Evolutionary conservation across 2,113 vertebrate genomes (phyloP), one percentile per base, ranked within the genome.

Genomic region (Propithecus coquereli): DNA sequence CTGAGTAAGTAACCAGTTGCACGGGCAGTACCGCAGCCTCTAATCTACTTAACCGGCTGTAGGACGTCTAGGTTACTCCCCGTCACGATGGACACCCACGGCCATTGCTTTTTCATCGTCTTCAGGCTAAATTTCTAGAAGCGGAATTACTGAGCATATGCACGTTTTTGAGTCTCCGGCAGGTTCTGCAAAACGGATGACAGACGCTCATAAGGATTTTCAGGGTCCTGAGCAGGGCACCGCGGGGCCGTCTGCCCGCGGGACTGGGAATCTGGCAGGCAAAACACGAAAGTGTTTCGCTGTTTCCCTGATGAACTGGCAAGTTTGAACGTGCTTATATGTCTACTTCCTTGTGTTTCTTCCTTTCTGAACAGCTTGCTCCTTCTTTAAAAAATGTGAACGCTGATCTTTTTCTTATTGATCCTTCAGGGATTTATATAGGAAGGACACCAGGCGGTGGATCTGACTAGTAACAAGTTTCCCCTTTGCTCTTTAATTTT

Each of bases 401-500:
- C 2, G 43, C 70, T 89, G 86, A 65, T 68, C 43, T 95, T 84
- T 96, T 65, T 37, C 77, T 86, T 91, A 91, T 81, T 89, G 93
- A 88, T 93, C 82, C 79, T 59, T 82, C 59, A 12, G 66, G 94
- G 77, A 65, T 95, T 97, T 94, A 73, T 73, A 71, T 14, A 45
- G 32, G 94, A 91, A 88, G 47, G 61, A 77, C 13, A 65, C 71
- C 3, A 43, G 61, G 45, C 40, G 61, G 70, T 9, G 82, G 66
- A 65, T 61, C 52, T 57, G 65, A 50, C 76, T 54, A 25, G 7
- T 20, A 47, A 73, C 50, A 54, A 90, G 63, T 82, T 87, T 74
- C 74, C 32, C 59, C 32, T 68, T 89, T 63, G 57, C 68, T 73
- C 94, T 90, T 96, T 87, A 52, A 87, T 95, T 89, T 92, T 87